Evolutionary conservation across 2,797 vertebrate genomes (phyloP).

Genomic region (Schizothorax lantsangensis): DNA sequence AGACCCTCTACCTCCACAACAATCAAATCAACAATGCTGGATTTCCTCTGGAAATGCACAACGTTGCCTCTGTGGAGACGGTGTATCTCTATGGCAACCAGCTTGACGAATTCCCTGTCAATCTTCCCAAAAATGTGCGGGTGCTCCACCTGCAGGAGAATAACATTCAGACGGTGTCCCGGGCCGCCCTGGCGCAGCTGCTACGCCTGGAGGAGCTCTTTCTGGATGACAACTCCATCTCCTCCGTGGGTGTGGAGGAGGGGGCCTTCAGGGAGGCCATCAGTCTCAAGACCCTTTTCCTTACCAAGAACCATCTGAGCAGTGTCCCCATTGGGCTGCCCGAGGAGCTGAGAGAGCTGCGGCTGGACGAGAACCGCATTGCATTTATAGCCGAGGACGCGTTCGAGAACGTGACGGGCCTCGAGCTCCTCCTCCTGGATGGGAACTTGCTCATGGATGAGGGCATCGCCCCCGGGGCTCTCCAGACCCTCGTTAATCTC

Average conservation of each 20-base stretch:
- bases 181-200: constrained; percentile 88
- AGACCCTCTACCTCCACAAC: constrained; percentile 96
- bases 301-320: constrained; percentile 96
- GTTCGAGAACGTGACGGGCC: constrained; percentile 87
- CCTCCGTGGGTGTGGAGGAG: constrained; percentile 93
- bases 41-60: constrained; percentile 91
- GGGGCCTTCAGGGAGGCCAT: constrained; percentile 91
- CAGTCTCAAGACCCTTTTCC: constrained; percentile 91
- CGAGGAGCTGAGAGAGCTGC: constrained; percentile 86
- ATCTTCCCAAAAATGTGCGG: constrained; percentile 90
- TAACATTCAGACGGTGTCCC: constrained; percentile 95
- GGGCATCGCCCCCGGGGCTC: constrained; percentile 88
- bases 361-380: constrained; percentile 93
- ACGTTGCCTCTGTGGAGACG: constrained; percentile 90
- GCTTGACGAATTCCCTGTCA: constrained; percentile 93
- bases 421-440: constrained; percentile 90
- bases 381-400: constrained; percentile 90
- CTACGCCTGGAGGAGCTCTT: constrained; percentile 91
- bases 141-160: constrained; percentile 96
- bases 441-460: constrained; percentile 93
- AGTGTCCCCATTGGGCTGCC: constrained; percentile 94
- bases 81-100: constrained; percentile 96
- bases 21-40: constrained; percentile 98
- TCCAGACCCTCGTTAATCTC: constrained; percentile 87
- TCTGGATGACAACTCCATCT: constrained; percentile 95